Conservation (phyloP, 2,797 vertebrate genomes). For the Gymnoscopelus braueri region DNA sequence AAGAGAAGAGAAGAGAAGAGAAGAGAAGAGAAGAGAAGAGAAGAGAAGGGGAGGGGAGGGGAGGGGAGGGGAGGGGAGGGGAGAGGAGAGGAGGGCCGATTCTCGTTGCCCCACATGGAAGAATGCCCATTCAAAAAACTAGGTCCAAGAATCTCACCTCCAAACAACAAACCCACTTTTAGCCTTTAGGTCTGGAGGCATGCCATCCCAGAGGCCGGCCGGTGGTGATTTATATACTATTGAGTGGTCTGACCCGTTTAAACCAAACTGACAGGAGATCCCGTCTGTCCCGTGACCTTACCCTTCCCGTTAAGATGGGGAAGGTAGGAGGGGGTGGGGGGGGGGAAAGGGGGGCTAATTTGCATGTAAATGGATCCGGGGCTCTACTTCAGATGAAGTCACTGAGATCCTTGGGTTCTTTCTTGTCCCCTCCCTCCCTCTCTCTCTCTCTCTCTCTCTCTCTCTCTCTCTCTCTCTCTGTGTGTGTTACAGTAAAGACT, state of each 20-base stretch:
- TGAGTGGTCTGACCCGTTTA: slow-evolving; percentile 64
- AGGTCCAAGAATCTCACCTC: slow-evolving; percentile 51
- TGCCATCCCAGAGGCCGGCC: slow-evolving; percentile 48
- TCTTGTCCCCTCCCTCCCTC: background rate
- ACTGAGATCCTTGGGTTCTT: slow-evolving; percentile 11
- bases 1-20: too few species aligned
- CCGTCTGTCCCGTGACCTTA: background rate
- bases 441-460: background rate
- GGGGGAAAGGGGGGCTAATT: slow-evolving; percentile 35
- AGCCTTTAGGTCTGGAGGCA: slow-evolving; percentile 66
- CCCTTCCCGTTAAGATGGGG: background rate
- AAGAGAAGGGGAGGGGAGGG: too few species aligned
- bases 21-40: too few species aligned
- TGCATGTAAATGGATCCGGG: slow-evolving; percentile 42
- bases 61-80: too few species aligned
- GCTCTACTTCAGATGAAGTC: slow-evolving; percentile 18
- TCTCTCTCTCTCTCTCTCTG: slow-evolving; percentile 3
- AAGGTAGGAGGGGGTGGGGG: background rate
- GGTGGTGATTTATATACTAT: slow-evolving; percentile 60
- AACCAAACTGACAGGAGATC: slow-evolving; percentile 42
- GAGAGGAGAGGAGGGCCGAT: too few species aligned
- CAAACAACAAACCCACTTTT: slow-evolving; percentile 51
- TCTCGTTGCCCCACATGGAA: slow-evolving; percentile 50
- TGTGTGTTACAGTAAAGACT: slow-evolving; percentile 11
- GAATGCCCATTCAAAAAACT: slow-evolving; percentile 43